Conservation (phyloP, 1,140 invertebrate genomes). For the Achatina immaculata region DNA sequence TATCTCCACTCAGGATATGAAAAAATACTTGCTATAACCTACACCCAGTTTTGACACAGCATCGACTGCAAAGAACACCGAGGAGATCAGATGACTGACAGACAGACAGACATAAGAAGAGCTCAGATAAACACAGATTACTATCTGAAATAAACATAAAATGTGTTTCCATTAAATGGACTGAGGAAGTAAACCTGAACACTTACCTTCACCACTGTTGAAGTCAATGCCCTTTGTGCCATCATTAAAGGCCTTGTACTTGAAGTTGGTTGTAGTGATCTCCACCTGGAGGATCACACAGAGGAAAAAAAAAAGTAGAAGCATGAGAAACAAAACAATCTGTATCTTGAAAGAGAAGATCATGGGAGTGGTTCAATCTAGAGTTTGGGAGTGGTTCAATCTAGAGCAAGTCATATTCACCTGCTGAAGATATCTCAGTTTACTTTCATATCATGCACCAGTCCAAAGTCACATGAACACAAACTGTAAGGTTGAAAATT, state of each 20-base stretch:
- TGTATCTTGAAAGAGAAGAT: too few relatives aligned
- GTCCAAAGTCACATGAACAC: too few relatives aligned
- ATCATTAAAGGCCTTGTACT: constrained; percentile 7
- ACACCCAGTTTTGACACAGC: not conserved
- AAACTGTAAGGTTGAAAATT: too few relatives aligned
- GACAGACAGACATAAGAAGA: not conserved
- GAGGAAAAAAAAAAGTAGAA: too few relatives aligned
- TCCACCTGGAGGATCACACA: too few relatives aligned
- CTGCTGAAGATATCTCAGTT: too few relatives aligned
- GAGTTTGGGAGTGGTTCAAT: too few relatives aligned
- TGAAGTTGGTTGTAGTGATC: not conserved
- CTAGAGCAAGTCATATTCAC: too few relatives aligned
- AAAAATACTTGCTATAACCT: not conserved
- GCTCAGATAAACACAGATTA: not conserved
- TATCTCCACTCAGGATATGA: not conserved
- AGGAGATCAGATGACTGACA: not conserved
- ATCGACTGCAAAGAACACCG: not conserved
- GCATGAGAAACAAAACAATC: too few relatives aligned
- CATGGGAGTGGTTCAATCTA: too few relatives aligned
- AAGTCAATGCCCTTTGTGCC: not conserved
- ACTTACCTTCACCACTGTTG: not conserved
- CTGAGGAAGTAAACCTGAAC: not conserved
- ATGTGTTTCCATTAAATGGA: not conserved
- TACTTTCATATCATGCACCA: too few relatives aligned
- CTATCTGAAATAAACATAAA: not conserved